Evolutionary conservation across 2,888 invertebrate genomes (phyloP).

Genomic region (Plutella xylostella): DNA sequence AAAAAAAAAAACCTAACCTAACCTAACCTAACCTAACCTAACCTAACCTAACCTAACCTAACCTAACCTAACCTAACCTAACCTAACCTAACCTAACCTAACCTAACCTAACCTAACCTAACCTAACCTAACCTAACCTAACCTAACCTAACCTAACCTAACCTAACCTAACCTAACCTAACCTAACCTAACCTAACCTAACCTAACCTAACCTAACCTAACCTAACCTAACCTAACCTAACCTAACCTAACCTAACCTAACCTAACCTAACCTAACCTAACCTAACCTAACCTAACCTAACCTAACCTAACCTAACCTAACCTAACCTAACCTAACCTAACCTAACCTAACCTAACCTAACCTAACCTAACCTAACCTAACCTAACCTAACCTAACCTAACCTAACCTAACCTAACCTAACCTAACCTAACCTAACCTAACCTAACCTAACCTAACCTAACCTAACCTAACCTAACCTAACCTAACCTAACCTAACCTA

Average conservation of each 20-base stretch:
- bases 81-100: constrained; percentile 22
- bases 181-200: constrained; percentile 19
- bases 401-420: constrained; percentile 18
- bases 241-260: constrained; percentile 20
- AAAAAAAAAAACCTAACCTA: too few relatives aligned
- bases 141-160: constrained; percentile 20
- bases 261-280: constrained; percentile 19
- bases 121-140: constrained; percentile 22
- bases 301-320: constrained; percentile 18
- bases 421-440: constrained; percentile 19
- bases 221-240: constrained; percentile 20
- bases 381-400: constrained; percentile 15
- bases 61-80: constrained; percentile 21
- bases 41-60: constrained; percentile 18
- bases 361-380: constrained; percentile 13
- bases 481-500: constrained; percentile 16
- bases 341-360: constrained; percentile 19
- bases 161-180: constrained; percentile 13
- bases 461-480: constrained; percentile 18
- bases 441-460: constrained; percentile 20
- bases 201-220: constrained; percentile 19
- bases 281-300: constrained; percentile 17
- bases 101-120: constrained; percentile 22
- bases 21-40: constrained; percentile 17
- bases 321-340: constrained; percentile 18